Evolutionary conservation across 1,140 invertebrate genomes (phyloP).

Genomic region (Sinella curviseta): DNA sequence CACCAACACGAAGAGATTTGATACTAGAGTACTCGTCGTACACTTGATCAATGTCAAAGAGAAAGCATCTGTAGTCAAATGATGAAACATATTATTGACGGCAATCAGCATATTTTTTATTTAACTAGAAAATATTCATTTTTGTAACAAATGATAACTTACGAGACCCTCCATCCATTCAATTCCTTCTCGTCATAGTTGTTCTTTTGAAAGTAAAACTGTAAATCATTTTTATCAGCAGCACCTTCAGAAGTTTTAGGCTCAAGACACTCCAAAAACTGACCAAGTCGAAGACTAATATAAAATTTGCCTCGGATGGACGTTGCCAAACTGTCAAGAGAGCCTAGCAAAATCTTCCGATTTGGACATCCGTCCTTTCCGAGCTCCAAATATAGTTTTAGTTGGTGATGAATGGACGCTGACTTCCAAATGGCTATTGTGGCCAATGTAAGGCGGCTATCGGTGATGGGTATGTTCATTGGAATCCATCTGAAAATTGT

Average conservation of each 20-base stretch:
- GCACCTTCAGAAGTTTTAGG: neutral
- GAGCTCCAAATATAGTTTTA: slow-evolving; percentile 32
- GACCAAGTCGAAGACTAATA: slow-evolving; percentile 33
- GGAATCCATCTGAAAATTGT: slow-evolving; percentile 36
- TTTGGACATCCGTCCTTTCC: slow-evolving; percentile 20
- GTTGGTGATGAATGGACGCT: slow-evolving; percentile 16
- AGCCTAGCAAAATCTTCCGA: slow-evolving; percentile 27
- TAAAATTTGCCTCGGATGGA: slow-evolving; percentile 24
- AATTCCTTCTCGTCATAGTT: slow-evolving; percentile 39
- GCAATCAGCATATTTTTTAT: neutral
- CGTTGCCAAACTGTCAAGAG: slow-evolving; percentile 30
- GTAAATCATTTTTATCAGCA: neutral
- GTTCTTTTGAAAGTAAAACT: slow-evolving; percentile 39
- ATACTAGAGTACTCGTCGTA: slow-evolving; percentile 31
- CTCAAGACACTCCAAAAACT: slow-evolving; percentile 17
- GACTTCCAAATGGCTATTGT: slow-evolving; percentile 34
- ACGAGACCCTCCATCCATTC: slow-evolving; percentile 39
- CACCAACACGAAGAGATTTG: slow-evolving; percentile 25
- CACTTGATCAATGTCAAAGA: slow-evolving; percentile 37
- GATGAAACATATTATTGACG: no score
- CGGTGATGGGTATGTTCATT: slow-evolving; percentile 28
- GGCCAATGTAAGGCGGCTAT: slow-evolving; percentile 24
- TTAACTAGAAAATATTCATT: neutral
- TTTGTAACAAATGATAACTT: slow-evolving; percentile 6
- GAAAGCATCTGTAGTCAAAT: slow-evolving; percentile 23